A percentile compares a stretch with the other conserved stretches of the same genome.
These are phyloP conservation scores for Enteromius fasciolatus DNA, from an alignment of 2,797 vertebrate species.

Conservation along the genomic window DNA sequence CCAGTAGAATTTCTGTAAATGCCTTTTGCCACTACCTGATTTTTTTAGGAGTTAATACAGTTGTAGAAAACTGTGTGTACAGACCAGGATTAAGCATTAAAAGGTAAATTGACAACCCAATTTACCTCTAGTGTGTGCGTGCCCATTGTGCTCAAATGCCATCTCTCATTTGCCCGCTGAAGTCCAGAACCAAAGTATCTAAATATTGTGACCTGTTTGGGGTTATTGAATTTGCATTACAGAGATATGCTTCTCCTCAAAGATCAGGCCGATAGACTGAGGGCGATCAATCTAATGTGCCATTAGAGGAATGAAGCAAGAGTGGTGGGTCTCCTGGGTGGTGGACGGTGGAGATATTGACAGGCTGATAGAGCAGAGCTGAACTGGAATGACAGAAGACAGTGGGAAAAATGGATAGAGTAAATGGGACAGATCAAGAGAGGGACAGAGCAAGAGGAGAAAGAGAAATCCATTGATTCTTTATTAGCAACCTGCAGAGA, in stretches of 20 bases:
- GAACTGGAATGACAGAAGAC: constrained; percentile 27
- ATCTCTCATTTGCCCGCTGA: not conserved
- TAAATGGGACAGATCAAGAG: constrained; percentile 10
- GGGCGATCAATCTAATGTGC: constrained; percentile 47
- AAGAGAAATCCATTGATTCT: constrained; percentile 41
- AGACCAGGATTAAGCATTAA: not conserved
- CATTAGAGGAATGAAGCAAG: constrained; percentile 51
- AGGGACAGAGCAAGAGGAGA: not conserved
- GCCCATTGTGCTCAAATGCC: not conserved
- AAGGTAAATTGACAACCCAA: not conserved
- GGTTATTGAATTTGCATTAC: constrained; percentile 28
- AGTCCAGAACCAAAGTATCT: not conserved
- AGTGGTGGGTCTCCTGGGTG: constrained; percentile 38
- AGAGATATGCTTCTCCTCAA: constrained; percentile 43
- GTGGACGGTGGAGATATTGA: constrained; percentile 43
- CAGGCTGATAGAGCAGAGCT: constrained; percentile 45
- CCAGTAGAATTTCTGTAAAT: not conserved
- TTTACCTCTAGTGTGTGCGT: not conserved
- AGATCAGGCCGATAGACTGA: constrained; percentile 47
- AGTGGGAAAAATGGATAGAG: not conserved
- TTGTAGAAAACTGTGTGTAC: not conserved
- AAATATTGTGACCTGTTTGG: constrained; percentile 23
- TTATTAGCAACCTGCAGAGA: constrained; percentile 52
- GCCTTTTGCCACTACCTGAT: not conserved
- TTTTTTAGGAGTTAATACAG: not conserved